Percentiles rank a stretch among this genome's conserved stretches.
phyloP scores from a whole-genome alignment of 1,140 invertebrate species.

The Brachionus calyciflorus region DNA sequence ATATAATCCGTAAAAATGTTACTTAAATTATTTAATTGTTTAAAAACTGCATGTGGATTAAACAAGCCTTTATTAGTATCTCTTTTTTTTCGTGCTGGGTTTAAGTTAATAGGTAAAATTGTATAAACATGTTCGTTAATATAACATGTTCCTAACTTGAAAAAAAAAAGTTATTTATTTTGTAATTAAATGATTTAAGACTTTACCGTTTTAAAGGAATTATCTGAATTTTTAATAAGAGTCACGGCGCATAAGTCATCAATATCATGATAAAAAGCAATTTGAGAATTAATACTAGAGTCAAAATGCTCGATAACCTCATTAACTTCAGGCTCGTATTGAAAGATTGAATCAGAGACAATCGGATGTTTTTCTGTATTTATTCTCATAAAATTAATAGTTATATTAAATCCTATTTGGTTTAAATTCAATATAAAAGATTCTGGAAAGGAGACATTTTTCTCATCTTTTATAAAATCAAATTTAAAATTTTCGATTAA shows the following conservation, averaged over 20 bases:
- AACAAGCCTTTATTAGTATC: neutral
- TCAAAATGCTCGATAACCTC: neutral
- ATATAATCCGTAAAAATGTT: neutral
- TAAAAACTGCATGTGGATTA: neutral
- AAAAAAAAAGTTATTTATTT: neutral
- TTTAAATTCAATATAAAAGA: neutral
- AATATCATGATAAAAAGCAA: neutral
- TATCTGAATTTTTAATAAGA: neutral
- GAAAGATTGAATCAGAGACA: neutral
- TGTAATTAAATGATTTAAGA: neutral
- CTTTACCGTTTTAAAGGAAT: neutral
- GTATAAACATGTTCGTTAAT: neutral
- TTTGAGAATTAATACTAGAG: neutral
- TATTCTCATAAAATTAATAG: neutral
- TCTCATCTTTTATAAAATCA: neutral
- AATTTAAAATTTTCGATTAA: neutral
- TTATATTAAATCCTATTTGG: neutral
- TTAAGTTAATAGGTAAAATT: neutral
- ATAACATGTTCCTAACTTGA: slow-evolving; percentile 8
- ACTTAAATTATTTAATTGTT: neutral
- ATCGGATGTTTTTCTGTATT: neutral
- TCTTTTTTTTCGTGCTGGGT: neutral
- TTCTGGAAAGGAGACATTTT: neutral
- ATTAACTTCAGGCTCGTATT: neutral
- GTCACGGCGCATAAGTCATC: neutral